Conservation (phyloP, 2,113 vertebrate genomes). For the Phodopus roborovskii region DNA sequence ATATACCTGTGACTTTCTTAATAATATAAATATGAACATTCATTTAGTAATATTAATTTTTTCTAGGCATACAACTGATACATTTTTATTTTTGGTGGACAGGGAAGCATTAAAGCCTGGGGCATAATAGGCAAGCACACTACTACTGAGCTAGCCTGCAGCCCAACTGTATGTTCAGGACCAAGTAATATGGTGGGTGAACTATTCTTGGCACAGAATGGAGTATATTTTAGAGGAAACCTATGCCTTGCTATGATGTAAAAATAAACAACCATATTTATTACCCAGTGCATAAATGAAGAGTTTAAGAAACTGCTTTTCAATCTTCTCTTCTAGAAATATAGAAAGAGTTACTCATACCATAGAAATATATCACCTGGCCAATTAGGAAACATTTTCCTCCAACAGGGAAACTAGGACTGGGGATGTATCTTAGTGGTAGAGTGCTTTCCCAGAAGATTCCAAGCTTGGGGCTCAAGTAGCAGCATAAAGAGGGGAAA, state of each 20-base stretch:
- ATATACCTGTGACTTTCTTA: not conserved
- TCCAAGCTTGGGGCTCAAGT: not conserved
- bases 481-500: not conserved
- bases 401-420: not conserved
- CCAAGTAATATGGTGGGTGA: not conserved
- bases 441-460: not conserved
- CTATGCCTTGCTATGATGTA: not conserved
- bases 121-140: not conserved
- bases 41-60: not conserved
- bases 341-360: not conserved
- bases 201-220: not conserved
- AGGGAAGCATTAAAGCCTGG: not conserved
- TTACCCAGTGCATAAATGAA: not conserved
- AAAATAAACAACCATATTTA: not conserved
- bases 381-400: not conserved
- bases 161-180: not conserved
- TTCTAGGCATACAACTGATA: not conserved
- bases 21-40: conserved; percentile 11
- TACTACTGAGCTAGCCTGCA: not conserved
- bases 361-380: not conserved
- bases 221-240: not conserved
- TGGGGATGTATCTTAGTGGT: not conserved
- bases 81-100: not conserved
- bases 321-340: not conserved
- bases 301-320: not conserved